Evolutionary conservation across 2,888 invertebrate species (phyloP), one percentile per base, ranked within the genome.

Genomic region (Tribolium freemani): DNA sequence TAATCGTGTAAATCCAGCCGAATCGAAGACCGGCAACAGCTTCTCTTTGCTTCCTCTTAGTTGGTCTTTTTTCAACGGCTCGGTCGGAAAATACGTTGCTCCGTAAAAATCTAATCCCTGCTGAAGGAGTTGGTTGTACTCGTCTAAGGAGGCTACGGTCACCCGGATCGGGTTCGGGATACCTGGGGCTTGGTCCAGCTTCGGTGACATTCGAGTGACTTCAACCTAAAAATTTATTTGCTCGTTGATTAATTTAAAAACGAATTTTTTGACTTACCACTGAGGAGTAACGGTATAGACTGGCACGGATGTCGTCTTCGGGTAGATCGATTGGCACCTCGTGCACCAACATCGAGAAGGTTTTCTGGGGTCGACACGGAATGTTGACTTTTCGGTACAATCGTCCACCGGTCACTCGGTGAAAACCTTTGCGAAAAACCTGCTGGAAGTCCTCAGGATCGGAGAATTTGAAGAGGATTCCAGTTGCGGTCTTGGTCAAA

Each of bases 31-130:
- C 30, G 95, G 95, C 78, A 94, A 76, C 58, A 85, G 70, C 8
- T 81, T 79, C 70, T 88, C 85, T 85, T 88, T 85, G 80, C 90
- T 83, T 88, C 90, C 83, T 71, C 91, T 89, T 30, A 92, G 90
- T 75, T 90, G 89, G 46, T 92, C 92, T 76, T 86, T 86, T 76
- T 85, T 86, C 51, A 86, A 75, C 75, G 93, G 90, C 84, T 95
- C 95, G 2, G 94, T 94, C 57, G 95, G 95, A 87, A 95, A 95
- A 88, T 93, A 95, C 20, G 95, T 95, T 51, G 95, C 95, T 13
- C 94, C 95, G 84, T 94, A 95, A 88, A 95, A 95, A 87, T 95
- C 94, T 71, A 95, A 88, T 0, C 95, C 95, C 82, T 94, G 94
- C 86, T 95, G 94, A 69, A 95, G 88, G 67, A 95, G 88, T 80